phyloP scores from a whole-genome alignment of 2,113 vertebrate species.

The Cephalophus harveyi region DNA sequence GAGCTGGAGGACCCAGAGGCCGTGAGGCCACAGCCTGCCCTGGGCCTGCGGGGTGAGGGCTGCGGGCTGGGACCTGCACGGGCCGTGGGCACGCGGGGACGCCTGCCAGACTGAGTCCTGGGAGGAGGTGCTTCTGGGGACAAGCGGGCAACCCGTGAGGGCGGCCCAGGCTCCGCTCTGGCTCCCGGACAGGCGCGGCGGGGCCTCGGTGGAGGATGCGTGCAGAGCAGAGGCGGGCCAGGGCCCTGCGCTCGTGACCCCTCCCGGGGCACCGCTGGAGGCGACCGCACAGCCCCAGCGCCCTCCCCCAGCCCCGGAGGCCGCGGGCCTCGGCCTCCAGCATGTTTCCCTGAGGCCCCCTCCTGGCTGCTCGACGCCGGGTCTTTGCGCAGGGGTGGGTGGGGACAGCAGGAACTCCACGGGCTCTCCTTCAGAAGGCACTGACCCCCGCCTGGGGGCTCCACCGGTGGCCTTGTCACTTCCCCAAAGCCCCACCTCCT shows the following conservation, averaged over 20 bases:
- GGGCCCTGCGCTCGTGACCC: not conserved
- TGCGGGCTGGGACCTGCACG: not conserved
- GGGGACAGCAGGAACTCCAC: not conserved
- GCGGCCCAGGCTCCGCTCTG: fast-evolving
- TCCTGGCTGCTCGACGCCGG: fast-evolving
- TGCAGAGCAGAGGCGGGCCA: not conserved
- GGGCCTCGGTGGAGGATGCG: not conserved
- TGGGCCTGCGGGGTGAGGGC: not conserved
- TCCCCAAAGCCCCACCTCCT: not conserved
- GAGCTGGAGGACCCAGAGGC: not conserved
- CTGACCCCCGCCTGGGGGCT: not conserved
- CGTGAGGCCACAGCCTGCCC: too few relatives aligned
- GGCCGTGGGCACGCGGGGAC: fast-evolving
- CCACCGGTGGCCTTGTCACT: not conserved
- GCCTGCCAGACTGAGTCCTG: fast-evolving
- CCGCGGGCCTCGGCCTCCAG: not conserved
- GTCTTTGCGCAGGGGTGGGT: not conserved
- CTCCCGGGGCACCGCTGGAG: fast-evolving
- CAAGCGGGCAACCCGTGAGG: fast-evolving
- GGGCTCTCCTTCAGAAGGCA: not conserved
- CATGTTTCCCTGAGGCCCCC: not conserved
- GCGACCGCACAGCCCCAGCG: fast-evolving
- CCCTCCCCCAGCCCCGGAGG: not conserved
- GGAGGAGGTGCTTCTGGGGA: fast-evolving
- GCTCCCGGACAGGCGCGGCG: fast-evolving